Evolutionary conservation across 2,797 vertebrate genomes (phyloP).

Genomic region (Phalanger gymnotis): DNA sequence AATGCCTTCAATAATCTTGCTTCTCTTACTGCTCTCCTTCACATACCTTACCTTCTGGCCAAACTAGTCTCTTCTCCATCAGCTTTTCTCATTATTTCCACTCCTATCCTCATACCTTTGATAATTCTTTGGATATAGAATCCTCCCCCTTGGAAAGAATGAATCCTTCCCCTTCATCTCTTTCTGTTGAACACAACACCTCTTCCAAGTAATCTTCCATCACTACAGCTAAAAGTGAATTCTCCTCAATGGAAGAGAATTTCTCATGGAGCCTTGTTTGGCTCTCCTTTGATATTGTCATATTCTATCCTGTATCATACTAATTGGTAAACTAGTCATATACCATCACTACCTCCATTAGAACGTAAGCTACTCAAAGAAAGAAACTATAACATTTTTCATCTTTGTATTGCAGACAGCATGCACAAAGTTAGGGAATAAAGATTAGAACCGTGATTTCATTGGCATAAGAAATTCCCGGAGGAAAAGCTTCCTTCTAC

Average conservation of each 20-base stretch:
- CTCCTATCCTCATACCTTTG: not conserved
- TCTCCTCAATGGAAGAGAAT: not conserved
- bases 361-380: not conserved
- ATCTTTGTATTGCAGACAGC: not conserved
- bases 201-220: not conserved
- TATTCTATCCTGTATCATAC: not conserved
- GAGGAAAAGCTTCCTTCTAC: not conserved
- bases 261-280: not conserved
- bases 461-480: not conserved
- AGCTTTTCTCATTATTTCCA: not conserved
- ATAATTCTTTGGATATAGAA: not conserved
- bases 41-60: not conserved
- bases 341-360: not conserved
- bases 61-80: not conserved
- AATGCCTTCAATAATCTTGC: not conserved
- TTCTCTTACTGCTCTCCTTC: not conserved
- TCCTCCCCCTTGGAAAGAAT: not conserved
- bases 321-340: not conserved
- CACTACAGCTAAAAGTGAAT: not conserved
- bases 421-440: not conserved
- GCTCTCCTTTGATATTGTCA: not conserved
- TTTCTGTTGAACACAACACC: not conserved
- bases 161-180: not conserved
- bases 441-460: not conserved
- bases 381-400: not conserved